These are phyloP conservation scores for Marisa cornuarietis DNA, from an alignment of 1,140 invertebrate species.

Conservation along the genomic window DNA sequence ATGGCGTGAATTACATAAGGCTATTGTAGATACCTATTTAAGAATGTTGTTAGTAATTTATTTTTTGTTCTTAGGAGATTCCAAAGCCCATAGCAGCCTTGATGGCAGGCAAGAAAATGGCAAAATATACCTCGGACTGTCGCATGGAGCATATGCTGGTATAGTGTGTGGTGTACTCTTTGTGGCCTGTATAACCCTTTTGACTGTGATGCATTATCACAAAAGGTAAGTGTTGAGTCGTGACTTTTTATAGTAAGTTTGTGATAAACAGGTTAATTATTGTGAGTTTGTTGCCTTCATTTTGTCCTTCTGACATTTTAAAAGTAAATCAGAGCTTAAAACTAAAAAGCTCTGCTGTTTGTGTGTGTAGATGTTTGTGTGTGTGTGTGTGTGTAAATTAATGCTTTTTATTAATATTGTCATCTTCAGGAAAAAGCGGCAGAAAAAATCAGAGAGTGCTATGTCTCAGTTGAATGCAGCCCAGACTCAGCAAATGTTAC, in stretches of 20 bases:
- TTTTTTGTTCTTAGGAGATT: neutral
- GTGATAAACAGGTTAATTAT: neutral
- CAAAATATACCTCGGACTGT: constrained; percentile 23
- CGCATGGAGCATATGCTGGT: constrained; percentile 42
- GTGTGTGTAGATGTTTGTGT: neutral
- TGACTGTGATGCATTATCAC: constrained; percentile 32
- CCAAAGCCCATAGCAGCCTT: neutral
- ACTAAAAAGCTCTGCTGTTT: neutral
- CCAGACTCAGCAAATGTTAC: constrained; percentile 19
- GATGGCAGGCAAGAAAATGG: neutral
- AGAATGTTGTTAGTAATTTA: neutral
- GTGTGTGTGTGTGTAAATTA: neutral
- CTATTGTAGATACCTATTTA: neutral
- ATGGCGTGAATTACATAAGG: neutral
- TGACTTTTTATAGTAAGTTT: neutral
- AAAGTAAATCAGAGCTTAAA: neutral
- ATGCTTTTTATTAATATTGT: neutral
- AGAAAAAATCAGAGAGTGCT: neutral
- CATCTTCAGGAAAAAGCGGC: neutral
- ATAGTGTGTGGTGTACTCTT: constrained; percentile 38
- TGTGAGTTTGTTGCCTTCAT: no score
- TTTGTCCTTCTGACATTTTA: neutral
- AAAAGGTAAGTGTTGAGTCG: constrained; percentile 37
- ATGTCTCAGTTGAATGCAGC: neutral
- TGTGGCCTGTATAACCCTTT: constrained; percentile 27